These are phyloP conservation scores for Adoxophyes honmai DNA, from an alignment of 1,140 invertebrate species.

Conservation along the genomic window DNA sequence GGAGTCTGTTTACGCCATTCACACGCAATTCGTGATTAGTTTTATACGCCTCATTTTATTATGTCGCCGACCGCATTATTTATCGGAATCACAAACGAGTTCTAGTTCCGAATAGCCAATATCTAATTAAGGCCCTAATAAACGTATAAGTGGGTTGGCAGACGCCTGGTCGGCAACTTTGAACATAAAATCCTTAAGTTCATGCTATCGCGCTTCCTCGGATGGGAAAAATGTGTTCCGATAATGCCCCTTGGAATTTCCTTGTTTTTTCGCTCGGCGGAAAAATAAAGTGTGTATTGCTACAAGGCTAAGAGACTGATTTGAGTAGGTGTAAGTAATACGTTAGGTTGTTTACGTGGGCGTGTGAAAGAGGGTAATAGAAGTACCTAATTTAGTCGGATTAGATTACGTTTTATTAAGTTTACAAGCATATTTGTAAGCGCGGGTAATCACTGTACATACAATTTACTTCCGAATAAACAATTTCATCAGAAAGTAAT, in stretches of 20 bases:
- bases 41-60: too few species aligned
- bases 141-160: constrained; percentile 27
- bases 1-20: too few species aligned
- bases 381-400: too few species aligned
- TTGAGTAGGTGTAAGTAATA: background rate
- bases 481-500: too few species aligned
- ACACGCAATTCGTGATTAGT: too few species aligned
- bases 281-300: constrained; percentile 3
- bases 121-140: constrained; percentile 41
- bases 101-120: background rate
- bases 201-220: constrained; percentile 34
- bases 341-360: too few species aligned
- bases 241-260: constrained; percentile 28
- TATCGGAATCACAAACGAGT: constrained; percentile 11
- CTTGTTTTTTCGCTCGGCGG: constrained; percentile 23
- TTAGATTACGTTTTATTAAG: too few species aligned
- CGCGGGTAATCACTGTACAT: too few species aligned
- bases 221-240: constrained; percentile 38
- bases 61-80: background rate
- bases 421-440: too few species aligned
- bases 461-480: too few species aligned
- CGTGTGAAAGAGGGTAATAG: too few species aligned
- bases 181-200: constrained; percentile 37
- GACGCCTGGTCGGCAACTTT: constrained; percentile 26
- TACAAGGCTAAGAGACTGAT: background rate